Evolutionary conservation across 2,113 vertebrate species (phyloP).

Genomic region (Hirundichthys speculiger): DNA sequence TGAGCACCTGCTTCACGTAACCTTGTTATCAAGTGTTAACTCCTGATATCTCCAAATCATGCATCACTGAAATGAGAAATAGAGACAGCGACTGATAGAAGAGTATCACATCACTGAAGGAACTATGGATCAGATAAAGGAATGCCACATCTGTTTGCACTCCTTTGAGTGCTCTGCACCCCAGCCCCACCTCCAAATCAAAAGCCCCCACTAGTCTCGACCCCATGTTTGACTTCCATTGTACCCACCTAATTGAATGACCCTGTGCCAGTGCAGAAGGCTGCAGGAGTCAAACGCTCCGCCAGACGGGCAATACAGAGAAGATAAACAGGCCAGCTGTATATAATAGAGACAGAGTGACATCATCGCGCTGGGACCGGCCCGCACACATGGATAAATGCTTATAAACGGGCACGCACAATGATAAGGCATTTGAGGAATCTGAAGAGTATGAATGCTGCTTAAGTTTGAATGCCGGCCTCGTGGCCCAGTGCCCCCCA

Average conservation of each 20-base stretch:
- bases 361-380: constrained; percentile 46
- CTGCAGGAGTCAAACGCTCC: constrained; percentile 54
- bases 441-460: constrained; percentile 72
- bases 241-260: constrained; percentile 54
- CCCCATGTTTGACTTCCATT: constrained; percentile 57
- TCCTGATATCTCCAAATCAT: neutral
- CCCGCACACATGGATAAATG: constrained; percentile 64
- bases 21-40: neutral
- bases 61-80: neutral
- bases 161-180: constrained; percentile 19
- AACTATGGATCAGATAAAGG: constrained; percentile 44
- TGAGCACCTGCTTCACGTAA: neutral
- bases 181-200: constrained; percentile 34
- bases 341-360: constrained; percentile 49
- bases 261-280: constrained; percentile 39
- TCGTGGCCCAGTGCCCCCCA: constrained; percentile 53
- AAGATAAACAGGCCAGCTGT: constrained; percentile 55
- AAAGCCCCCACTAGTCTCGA: constrained; percentile 37
- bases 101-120: constrained; percentile 11
- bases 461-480: constrained; percentile 52
- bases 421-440: constrained; percentile 76
- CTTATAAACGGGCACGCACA: constrained; percentile 61
- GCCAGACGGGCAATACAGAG: constrained; percentile 35
- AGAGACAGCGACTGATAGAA: constrained; percentile 19
- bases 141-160: constrained; percentile 45